phyloP scores from a whole-genome alignment of 2,113 vertebrate genomes.

The Bufo gargarizans region DNA sequence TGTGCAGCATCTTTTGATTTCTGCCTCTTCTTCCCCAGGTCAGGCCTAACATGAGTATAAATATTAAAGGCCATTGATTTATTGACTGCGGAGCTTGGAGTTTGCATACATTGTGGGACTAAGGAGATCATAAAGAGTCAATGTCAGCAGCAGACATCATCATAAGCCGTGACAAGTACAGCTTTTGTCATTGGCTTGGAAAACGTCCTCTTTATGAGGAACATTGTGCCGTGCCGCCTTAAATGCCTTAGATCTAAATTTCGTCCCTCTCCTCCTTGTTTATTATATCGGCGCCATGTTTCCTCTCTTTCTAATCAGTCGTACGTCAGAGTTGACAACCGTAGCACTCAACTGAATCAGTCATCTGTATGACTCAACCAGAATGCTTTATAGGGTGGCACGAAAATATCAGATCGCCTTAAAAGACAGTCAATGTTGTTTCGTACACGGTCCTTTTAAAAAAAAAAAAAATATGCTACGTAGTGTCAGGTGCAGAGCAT shows the following conservation, averaged over 20 bases:
- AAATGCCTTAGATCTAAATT: neutral
- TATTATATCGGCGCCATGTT: neutral
- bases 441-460: too few species aligned
- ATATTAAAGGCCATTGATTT: slow-evolving; percentile 4
- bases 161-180: neutral
- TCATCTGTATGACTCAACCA: neutral
- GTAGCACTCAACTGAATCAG: neutral
- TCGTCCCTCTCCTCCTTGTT: neutral
- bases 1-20: neutral
- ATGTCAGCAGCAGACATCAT: neutral
- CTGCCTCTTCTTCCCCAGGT: neutral
- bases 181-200: neutral
- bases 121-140: neutral
- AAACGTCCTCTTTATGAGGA: neutral
- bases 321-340: neutral
- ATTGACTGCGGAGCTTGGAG: neutral
- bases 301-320: neutral
- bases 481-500: too few species aligned
- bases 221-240: too few species aligned
- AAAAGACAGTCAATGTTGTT: too few species aligned
- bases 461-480: too few species aligned
- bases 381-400: neutral
- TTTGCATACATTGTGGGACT: neutral
- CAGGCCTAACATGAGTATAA: neutral
- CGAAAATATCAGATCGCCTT: too few species aligned